These are phyloP conservation scores for Tragelaphus buxtoni DNA, from an alignment of 2,113 vertebrate species.

Conservation along the genomic window DNA sequence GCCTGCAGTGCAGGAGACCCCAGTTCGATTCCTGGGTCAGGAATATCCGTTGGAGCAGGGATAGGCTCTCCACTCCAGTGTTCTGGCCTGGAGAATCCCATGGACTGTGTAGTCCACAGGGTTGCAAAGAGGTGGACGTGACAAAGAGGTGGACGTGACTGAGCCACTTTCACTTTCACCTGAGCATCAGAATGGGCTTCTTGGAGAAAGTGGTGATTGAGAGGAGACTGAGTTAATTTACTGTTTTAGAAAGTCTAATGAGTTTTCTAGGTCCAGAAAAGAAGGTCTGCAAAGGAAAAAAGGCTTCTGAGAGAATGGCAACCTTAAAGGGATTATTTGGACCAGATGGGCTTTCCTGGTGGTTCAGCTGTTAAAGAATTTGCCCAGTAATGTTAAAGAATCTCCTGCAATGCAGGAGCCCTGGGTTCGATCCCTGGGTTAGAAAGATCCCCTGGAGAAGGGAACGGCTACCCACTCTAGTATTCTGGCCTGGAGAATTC, in stretches of 20 bases:
- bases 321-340: neutral
- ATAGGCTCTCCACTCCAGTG: neutral
- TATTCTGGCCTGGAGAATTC: neutral
- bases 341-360: neutral
- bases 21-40: rapidly evolving
- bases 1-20: neutral
- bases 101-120: neutral
- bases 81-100: neutral
- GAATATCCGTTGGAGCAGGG: neutral
- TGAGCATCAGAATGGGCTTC: neutral
- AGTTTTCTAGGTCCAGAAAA: neutral
- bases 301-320: neutral
- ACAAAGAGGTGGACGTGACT: neutral
- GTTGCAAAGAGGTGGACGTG: neutral
- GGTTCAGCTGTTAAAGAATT: neutral
- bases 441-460: neutral
- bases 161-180: neutral
- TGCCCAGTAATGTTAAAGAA: neutral
- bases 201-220: neutral
- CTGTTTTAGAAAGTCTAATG: neutral
- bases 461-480: neutral
- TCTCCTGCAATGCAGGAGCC: neutral
- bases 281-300: neutral
- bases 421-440: neutral
- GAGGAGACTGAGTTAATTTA: neutral